phyloP scores from a whole-genome alignment of 2,888 invertebrate species.

The Dendrolimus houi region DNA sequence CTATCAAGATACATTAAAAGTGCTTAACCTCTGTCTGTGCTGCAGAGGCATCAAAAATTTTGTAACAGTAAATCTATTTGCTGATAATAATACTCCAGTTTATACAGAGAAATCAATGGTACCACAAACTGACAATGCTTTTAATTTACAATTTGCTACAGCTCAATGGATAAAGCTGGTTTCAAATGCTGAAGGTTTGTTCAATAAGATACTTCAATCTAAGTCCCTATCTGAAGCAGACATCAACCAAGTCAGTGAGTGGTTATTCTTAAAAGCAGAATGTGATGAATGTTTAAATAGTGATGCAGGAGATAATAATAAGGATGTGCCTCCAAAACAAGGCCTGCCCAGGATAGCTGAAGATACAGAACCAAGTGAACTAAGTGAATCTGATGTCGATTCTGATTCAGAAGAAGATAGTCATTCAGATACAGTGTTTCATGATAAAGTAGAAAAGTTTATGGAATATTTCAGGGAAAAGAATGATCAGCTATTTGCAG shows the following conservation, averaged over 20 bases:
- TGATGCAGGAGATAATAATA: slow-evolving; percentile 67
- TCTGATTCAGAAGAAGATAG: slow-evolving; percentile 74
- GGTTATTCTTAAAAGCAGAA: slow-evolving; percentile 91
- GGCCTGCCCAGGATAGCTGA: slow-evolving; percentile 68
- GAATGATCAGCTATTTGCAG: slow-evolving; percentile 80
- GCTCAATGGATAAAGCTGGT: slow-evolving; percentile 89
- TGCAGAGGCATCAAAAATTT: slow-evolving; percentile 82
- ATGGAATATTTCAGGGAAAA: slow-evolving; percentile 83
- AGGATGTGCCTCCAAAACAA: slow-evolving; percentile 56
- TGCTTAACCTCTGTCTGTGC: slow-evolving; percentile 80
- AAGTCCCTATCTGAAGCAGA: slow-evolving; percentile 83
- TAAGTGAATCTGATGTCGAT: slow-evolving; percentile 78
- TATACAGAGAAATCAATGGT: slow-evolving; percentile 50
- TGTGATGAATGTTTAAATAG: slow-evolving; percentile 87
- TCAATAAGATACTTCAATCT: slow-evolving; percentile 83
- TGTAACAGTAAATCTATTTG: slow-evolving; percentile 83
- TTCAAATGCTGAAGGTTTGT: slow-evolving; percentile 89
- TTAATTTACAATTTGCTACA: slow-evolving; percentile 89
- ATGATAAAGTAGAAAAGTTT: slow-evolving; percentile 82
- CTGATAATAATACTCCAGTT: slow-evolving; percentile 78
- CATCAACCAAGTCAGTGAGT: slow-evolving; percentile 84
- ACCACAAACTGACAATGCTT: slow-evolving; percentile 57
- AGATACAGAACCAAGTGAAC: slow-evolving; percentile 77
- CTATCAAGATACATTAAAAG: slow-evolving; percentile 81
- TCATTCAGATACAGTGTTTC: slow-evolving; percentile 79